Evolutionary conservation across 1,140 invertebrate species (phyloP).

Genomic region (Lepidurus packardi): DNA sequence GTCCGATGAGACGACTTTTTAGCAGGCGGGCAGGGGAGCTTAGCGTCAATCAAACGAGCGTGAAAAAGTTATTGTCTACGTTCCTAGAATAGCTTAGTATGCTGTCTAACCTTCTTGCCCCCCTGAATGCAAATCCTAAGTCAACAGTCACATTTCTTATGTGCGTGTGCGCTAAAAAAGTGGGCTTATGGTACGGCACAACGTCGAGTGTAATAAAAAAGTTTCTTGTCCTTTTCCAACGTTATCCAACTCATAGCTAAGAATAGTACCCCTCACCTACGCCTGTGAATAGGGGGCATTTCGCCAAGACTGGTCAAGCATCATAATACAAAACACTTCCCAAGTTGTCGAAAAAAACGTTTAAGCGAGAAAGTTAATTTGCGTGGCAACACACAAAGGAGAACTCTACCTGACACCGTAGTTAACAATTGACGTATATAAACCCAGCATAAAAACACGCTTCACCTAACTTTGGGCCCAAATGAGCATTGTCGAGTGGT

Average conservation of each 20-base stretch:
- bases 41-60: not conserved
- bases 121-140: not conserved
- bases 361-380: no score
- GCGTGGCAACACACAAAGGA: not conserved
- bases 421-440: not conserved
- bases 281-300: constrained; percentile 3
- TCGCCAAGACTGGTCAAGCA: not conserved
- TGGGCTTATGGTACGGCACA: no score
- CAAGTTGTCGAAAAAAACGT: no score
- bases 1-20: not conserved
- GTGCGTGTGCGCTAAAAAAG: no score
- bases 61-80: constrained; percentile 19
- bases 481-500: not conserved
- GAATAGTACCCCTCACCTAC: constrained; percentile 15
- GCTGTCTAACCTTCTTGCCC: not conserved
- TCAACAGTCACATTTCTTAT: not conserved
- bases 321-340: not conserved
- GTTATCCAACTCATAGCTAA: constrained; percentile 13
- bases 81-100: not conserved
- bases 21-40: not conserved
- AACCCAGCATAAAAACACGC: not conserved
- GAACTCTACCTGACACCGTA: not conserved
- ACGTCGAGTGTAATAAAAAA: not conserved
- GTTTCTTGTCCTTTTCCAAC: not conserved
- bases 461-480: not conserved